These are phyloP conservation scores for Scytalopus superciliaris DNA, from an alignment of 2,113 vertebrate genomes.

Conservation along the genomic window DNA sequence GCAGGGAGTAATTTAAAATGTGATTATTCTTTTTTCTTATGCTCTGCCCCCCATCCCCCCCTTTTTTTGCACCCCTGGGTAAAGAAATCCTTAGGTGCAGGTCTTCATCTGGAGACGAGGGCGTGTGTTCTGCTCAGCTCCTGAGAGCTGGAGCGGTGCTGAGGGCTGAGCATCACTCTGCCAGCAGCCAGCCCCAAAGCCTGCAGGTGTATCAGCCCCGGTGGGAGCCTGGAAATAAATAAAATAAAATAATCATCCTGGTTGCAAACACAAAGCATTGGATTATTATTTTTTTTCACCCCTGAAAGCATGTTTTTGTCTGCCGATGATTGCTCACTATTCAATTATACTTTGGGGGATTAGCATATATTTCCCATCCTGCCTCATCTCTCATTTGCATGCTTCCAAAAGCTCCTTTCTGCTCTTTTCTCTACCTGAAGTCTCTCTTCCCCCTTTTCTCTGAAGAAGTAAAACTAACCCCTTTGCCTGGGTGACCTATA, in stretches of 20 bases:
- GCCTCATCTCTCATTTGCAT: conserved; percentile 54
- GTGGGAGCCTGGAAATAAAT: background rate
- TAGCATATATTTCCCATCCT: conserved; percentile 50
- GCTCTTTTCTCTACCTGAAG: conserved; percentile 50
- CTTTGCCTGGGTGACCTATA: conserved; percentile 69
- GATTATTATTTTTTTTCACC: background rate
- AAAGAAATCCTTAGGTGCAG: background rate
- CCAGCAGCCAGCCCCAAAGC: background rate
- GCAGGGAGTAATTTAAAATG: background rate
- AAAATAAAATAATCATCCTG: conserved; percentile 1
- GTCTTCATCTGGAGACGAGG: background rate
- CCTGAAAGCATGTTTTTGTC: conserved; percentile 28
- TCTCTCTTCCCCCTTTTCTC: conserved; percentile 28
- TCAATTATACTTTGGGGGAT: conserved; percentile 35
- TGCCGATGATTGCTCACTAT: conserved; percentile 49
- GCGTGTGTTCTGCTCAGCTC: background rate
- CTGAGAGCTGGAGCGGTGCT: background rate
- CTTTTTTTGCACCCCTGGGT: background rate
- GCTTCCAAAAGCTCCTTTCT: conserved; percentile 34
- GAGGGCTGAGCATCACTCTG: background rate
- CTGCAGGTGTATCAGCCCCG: background rate
- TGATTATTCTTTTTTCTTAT: background rate
- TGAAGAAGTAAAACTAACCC: conserved; percentile 50
- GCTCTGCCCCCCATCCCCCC: no score
- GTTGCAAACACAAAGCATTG: background rate